A percentile compares a stretch with the other conserved stretches of the same genome.
Evolutionary conservation across 2,797 vertebrate genomes (phyloP).

Genomic region (Periparus ater): DNA sequence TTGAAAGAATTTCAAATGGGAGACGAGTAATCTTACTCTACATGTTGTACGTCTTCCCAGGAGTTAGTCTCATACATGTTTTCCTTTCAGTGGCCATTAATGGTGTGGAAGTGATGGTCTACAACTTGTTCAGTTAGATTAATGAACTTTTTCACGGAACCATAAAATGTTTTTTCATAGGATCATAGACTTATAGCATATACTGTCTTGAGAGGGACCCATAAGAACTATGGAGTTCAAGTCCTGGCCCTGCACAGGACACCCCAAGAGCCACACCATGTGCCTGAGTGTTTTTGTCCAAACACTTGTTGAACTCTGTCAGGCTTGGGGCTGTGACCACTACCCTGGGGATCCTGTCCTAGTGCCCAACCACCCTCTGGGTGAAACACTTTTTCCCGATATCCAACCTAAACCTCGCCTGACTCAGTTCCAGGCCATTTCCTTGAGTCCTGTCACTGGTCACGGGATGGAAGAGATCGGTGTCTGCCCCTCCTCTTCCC

Average conservation of each 20-base stretch:
- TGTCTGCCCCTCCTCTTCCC: not conserved
- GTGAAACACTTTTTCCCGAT: not conserved
- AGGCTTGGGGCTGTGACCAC: not conserved
- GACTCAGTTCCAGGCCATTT: not conserved
- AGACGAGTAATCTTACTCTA: not conserved
- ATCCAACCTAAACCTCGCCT: not conserved
- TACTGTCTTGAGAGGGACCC: not conserved
- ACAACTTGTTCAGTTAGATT: not conserved
- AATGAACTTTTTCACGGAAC: not conserved
- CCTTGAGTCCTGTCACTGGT: not conserved
- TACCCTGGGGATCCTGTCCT: not conserved
- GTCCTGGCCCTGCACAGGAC: not conserved
- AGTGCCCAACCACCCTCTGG: not conserved
- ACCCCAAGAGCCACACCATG: not conserved
- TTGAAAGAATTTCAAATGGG: not conserved
- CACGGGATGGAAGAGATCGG: accelerated
- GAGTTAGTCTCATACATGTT: not conserved
- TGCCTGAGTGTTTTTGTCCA: not conserved
- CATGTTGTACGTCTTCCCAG: not conserved
- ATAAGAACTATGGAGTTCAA: not conserved
- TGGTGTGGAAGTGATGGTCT: not conserved
- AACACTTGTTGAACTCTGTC: not conserved
- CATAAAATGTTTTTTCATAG: not conserved
- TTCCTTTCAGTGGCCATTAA: not conserved
- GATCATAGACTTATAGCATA: not conserved